phyloP scores from a whole-genome alignment of 2,113 vertebrate species.

The Neodontobutis hainanensis region DNA sequence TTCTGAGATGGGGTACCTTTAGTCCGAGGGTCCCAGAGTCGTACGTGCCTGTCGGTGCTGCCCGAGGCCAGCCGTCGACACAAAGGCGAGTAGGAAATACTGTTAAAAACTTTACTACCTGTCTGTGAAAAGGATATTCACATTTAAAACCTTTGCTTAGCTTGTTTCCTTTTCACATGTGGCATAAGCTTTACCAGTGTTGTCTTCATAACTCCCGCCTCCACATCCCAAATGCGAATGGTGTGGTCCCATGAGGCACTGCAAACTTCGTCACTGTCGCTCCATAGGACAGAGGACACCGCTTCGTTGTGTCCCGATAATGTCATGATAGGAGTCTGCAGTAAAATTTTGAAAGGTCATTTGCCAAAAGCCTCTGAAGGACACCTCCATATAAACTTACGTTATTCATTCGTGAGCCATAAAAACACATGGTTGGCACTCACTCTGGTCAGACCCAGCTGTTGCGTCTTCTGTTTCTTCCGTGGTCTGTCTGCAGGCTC shows the following conservation, averaged over 20 bases:
- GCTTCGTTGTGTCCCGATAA: constrained; percentile 94
- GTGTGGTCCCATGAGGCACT: constrained; percentile 98
- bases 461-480: constrained; percentile 97
- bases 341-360: not conserved
- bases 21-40: constrained; percentile 93
- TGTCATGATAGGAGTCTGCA: constrained; percentile 91
- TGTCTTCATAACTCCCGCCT: constrained; percentile 87
- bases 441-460: constrained; percentile 91
- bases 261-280: constrained; percentile 90
- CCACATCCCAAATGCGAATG: constrained; percentile 91
- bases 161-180: not conserved
- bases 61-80: constrained; percentile 92
- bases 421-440: constrained; percentile 2
- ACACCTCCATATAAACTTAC: not conserved
- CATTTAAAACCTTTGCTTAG: not conserved
- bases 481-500: constrained; percentile 86
- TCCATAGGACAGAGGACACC: constrained; percentile 92
- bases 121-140: constrained; percentile 74
- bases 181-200: constrained; percentile 82
- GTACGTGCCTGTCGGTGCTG: constrained; percentile 91
- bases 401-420: too few relatives aligned
- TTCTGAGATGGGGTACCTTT: constrained; percentile 80
- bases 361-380: not conserved
- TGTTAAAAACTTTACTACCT: constrained; percentile 96
- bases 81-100: constrained; percentile 90